Conservation (phyloP, 1,140 invertebrate genomes). For the Phenacoccus solenopsis region DNA sequence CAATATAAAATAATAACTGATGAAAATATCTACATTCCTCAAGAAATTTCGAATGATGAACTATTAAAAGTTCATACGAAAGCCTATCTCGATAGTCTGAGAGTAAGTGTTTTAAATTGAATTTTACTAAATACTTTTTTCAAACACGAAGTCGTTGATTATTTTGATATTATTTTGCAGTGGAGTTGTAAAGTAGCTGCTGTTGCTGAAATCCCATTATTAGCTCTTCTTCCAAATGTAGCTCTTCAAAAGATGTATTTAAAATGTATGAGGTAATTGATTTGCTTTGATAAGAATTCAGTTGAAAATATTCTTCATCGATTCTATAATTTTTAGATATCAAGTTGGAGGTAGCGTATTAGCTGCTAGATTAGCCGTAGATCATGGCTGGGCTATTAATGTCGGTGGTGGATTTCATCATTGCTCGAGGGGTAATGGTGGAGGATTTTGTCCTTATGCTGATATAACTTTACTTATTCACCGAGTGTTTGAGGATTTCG, state of each 20-base stretch:
- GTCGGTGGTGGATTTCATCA: slow-evolving; percentile 83
- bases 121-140: slow-evolving; percentile 19
- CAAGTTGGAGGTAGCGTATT: slow-evolving; percentile 60
- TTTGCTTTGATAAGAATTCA: not conserved
- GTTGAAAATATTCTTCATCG: not conserved
- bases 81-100: slow-evolving; percentile 54
- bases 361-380: slow-evolving; percentile 62
- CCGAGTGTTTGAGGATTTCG: slow-evolving; percentile 46
- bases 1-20: slow-evolving; percentile 39
- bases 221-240: slow-evolving; percentile 62
- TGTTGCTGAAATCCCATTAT: slow-evolving; percentile 60
- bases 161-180: slow-evolving; percentile 36
- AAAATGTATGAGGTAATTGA: slow-evolving; percentile 50
- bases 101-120: slow-evolving; percentile 36
- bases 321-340: slow-evolving; percentile 19
- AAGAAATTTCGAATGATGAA: slow-evolving; percentile 54
- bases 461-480: slow-evolving; percentile 68
- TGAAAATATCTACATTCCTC: slow-evolving; percentile 45
- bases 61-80: slow-evolving; percentile 55
- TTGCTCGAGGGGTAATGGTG: slow-evolving; percentile 54
- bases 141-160: too few relatives aligned
- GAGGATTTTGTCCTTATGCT: slow-evolving; percentile 79
- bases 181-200: slow-evolving; percentile 63
- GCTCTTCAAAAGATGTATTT: slow-evolving; percentile 63
- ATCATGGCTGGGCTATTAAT: slow-evolving; percentile 76